Base-by-base conservation (phyloP, 30 jellyfish, hydroid and myxozoan genomes). In the Cassiopea xamachana region DNA sequence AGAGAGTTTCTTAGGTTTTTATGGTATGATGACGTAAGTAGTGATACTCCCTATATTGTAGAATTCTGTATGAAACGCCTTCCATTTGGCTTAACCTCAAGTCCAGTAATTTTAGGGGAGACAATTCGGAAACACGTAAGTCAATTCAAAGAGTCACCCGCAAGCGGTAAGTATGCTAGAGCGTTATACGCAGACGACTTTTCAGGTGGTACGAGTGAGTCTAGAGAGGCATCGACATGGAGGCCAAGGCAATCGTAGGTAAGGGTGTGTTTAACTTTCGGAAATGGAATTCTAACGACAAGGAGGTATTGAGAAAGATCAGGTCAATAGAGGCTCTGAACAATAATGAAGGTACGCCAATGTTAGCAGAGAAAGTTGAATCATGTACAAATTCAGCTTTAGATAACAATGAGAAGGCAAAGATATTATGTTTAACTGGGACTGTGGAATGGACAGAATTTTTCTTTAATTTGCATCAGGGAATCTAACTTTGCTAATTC, bases 191-290 rank as follows among this genome's bases (percentile, higher is more conserved):
- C 17, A 48, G 87, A 85, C 44, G 79, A 85, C 59, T 12, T 85
- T 46, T 71, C 87, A 9, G 47, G 77, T 27, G 87, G 93, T 19
- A 88, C 39, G 45, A 47, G 58, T 17, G 9, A 8, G 1, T 48
- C 73, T 48, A 49, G n/a, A 68, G 89, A 85, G 58, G 93, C 93
- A 71, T 85, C 19, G 71, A 85, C 49, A 27, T 46, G 79, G 7
- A 85, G 73, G 43, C 89, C 9, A 85, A 85, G 45, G 71, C 43
- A 61, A 82, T 82, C 46, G 18, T 82, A 71, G 10, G 48, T 39
- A 50, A 78, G 47, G 97, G 94, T 1, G 94, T 92, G n/a, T 87
- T 92, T 84, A 75, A 87, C 44, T 77, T 86, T 68, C 86, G n/a
- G n/a, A n/a, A n/a, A n/a, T n/a, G n/a, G n/a, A n/a, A n/a, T n/a